These are phyloP conservation scores for Rhynchomys soricoides DNA, from an alignment of 2,113 vertebrate genomes.

Conservation along the genomic window DNA sequence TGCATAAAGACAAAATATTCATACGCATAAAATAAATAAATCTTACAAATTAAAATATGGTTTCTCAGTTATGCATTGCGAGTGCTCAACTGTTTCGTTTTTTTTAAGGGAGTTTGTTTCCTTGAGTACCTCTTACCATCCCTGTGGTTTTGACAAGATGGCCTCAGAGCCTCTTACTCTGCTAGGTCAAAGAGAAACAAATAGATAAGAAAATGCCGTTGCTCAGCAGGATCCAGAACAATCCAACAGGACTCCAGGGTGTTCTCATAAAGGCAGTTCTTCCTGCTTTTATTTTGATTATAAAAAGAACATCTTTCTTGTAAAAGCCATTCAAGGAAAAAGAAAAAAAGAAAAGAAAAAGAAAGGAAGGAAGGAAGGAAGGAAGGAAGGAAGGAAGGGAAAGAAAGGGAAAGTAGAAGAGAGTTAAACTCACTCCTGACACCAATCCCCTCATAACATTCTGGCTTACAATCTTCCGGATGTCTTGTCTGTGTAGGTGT, in stretches of 20 bases:
- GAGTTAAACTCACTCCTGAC: background rate
- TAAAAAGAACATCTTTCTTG: constrained; percentile 32
- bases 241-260: background rate
- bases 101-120: background rate
- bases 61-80: background rate
- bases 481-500: background rate
- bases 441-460: background rate
- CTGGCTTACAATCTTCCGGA: background rate
- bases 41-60: background rate
- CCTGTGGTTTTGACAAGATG: background rate
- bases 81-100: background rate
- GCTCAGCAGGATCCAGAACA: background rate
- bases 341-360: background rate
- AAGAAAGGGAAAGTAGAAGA: background rate
- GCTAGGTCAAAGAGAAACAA: background rate
- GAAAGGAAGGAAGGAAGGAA: too few species aligned
- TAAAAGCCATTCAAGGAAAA: background rate
- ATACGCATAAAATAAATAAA: background rate
- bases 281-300: background rate
- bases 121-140: background rate
- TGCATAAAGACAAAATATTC: background rate
- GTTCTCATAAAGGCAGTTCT: constrained; percentile 36
- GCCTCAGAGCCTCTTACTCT: background rate
- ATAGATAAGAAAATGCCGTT: constrained; percentile 19
- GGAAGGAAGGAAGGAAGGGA: background rate